Evolutionary conservation across 2,797 vertebrate species (phyloP).

Genomic region (Siniperca undulata): DNA sequence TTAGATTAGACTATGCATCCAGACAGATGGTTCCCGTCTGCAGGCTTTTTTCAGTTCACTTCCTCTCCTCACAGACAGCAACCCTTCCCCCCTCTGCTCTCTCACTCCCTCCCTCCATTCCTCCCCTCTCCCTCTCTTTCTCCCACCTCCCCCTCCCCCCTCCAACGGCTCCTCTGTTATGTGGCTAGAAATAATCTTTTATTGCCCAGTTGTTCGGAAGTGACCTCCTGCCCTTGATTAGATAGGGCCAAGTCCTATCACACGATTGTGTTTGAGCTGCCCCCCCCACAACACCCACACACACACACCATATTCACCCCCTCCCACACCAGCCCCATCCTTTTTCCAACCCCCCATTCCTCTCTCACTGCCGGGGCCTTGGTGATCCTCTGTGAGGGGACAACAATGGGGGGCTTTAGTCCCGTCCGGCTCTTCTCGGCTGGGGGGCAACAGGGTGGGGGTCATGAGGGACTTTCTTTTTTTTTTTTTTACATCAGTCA

Average conservation of each 20-base stretch:
- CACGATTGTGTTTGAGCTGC: conserved; percentile 91
- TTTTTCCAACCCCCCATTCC: conserved; percentile 52
- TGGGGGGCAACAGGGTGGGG: conserved; percentile 81
- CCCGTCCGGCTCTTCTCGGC: conserved; percentile 81
- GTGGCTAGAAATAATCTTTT: conserved; percentile 98
- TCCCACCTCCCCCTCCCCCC: conserved; percentile 61
- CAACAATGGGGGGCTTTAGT: conserved; percentile 95
- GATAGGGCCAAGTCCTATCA: conserved; percentile 96
- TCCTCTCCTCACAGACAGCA: conserved; percentile 90
- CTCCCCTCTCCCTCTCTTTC: conserved; percentile 18
- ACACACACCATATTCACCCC: conserved; percentile 59
- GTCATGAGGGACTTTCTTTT: conserved; percentile 72
- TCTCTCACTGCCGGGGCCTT: conserved; percentile 86
- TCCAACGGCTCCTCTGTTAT: conserved; percentile 88
- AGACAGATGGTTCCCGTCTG: conserved; percentile 98
- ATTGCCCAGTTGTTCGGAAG: conserved; percentile 99
- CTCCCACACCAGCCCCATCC: conserved; percentile 46
- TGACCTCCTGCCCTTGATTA: conserved; percentile 99
- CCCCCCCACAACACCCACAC: conserved; percentile 25
- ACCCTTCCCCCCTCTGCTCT: conserved; percentile 65
- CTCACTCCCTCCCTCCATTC: conserved; percentile 34
- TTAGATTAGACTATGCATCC: conserved; percentile 88
- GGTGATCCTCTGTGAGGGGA: conserved; percentile 90
- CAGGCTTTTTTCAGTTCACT: conserved; percentile 94
- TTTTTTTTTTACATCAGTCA: conserved; percentile 64